Evolutionary conservation across 2,113 vertebrate species (phyloP).

Genomic region (Python bivittatus): DNA sequence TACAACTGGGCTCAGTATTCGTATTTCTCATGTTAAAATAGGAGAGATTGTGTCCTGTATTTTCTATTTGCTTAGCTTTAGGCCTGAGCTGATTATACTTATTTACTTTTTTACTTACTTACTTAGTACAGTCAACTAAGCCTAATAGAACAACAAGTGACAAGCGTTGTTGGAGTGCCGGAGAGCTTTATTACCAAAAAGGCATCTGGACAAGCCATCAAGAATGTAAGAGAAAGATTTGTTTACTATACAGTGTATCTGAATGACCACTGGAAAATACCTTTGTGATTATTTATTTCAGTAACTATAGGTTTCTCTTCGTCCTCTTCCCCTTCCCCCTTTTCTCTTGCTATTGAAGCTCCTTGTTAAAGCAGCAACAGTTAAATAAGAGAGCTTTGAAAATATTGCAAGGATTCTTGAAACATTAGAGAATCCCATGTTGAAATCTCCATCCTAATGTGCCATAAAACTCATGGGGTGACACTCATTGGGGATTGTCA

Average conservation of each 20-base stretch:
- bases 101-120: constrained; percentile 27
- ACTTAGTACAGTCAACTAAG: constrained; percentile 84
- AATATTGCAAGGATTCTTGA: background rate
- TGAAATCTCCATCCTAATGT: background rate
- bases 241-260: background rate
- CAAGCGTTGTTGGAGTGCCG: constrained; percentile 82
- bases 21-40: background rate
- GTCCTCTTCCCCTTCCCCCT: background rate
- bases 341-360: constrained; percentile 1
- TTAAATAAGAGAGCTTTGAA: background rate
- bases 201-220: constrained; percentile 89
- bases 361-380: background rate
- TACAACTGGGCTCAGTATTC: background rate
- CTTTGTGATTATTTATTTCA: background rate
- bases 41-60: background rate
- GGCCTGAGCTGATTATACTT: background rate
- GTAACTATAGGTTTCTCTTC: background rate
- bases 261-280: background rate
- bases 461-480: background rate
- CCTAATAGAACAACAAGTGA: constrained; percentile 85
- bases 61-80: background rate
- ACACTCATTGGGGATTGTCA: background rate
- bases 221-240: constrained; percentile 76
- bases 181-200: constrained; percentile 90
- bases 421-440: background rate